These are phyloP conservation scores for Ariolimax columbianus DNA, from an alignment of 2,888 invertebrate genomes.

Conservation along the genomic window DNA sequence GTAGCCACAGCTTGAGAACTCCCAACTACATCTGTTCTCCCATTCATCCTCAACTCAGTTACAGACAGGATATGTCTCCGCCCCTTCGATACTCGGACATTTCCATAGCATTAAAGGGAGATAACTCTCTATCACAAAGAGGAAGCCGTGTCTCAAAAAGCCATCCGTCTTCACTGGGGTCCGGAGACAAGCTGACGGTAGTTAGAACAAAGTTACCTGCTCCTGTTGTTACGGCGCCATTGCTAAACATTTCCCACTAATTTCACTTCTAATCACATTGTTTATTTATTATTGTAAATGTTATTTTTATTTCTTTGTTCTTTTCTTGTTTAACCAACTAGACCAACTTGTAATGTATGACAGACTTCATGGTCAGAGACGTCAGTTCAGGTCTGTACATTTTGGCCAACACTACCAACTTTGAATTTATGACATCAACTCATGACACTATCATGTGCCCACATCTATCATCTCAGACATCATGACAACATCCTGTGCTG, in stretches of 20 bases:
- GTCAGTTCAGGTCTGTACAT: no score
- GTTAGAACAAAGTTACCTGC: constrained; percentile 19
- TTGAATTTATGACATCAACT: no score
- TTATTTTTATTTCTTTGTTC: background rate
- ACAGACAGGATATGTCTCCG: no score
- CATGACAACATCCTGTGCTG: no score
- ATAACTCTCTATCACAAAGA: background rate
- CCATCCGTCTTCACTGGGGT: background rate
- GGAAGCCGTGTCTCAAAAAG: background rate
- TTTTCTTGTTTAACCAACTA: no score
- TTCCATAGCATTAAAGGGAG: constrained; percentile 5
- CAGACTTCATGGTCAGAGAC: no score
- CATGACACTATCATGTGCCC: no score
- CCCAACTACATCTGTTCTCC: background rate
- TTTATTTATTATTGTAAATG: background rate
- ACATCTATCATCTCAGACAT: no score
- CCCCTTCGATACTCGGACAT: background rate
- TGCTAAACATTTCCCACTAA: background rate
- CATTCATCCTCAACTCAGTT: background rate
- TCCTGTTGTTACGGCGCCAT: background rate
- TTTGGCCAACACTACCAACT: no score
- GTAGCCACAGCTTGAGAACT: background rate
- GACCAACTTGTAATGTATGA: no score
- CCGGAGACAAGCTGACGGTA: constrained; percentile 8
- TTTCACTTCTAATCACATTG: background rate